Percentiles rank a stretch among this genome's conserved stretches.
These are phyloP conservation scores for Heliconius hortense DNA, from an alignment of 2,888 invertebrate genomes.

Conservation along the genomic window DNA sequence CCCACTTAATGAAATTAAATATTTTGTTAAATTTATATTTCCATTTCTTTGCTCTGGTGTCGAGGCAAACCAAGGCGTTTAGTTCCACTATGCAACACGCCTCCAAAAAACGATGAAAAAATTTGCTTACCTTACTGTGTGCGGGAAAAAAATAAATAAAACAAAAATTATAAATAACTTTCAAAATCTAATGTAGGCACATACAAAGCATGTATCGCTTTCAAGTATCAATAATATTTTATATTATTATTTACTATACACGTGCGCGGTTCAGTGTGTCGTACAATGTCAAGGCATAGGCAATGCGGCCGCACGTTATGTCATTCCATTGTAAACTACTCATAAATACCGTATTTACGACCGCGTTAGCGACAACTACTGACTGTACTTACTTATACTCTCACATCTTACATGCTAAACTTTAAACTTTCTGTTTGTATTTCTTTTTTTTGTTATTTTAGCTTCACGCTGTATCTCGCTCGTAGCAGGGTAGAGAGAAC, in stretches of 20 bases:
- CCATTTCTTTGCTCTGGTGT: too few relatives aligned
- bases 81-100: too few relatives aligned
- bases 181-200: not conserved
- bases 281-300: slow-evolving; percentile 77
- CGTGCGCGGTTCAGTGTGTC: slow-evolving; percentile 72
- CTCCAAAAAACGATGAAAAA: too few relatives aligned
- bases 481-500: too few relatives aligned
- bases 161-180: not conserved
- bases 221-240: slow-evolving; percentile 37
- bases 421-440: not conserved
- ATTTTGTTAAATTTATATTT: too few relatives aligned
- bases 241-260: slow-evolving; percentile 68
- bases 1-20: too few relatives aligned
- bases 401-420: not conserved
- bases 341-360: slow-evolving; percentile 65
- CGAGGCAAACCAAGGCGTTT: too few relatives aligned
- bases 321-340: slow-evolving; percentile 72
- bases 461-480: too few relatives aligned
- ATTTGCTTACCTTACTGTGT: too few relatives aligned
- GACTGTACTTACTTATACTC: not conserved
- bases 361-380: slow-evolving; percentile 25
- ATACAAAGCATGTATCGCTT: slow-evolving; percentile 29
- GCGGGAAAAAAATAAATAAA: too few relatives aligned
- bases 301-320: slow-evolving; percentile 61
- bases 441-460: not conserved